Evolutionary conservation across 2,888 invertebrate species (phyloP), one percentile per base, ranked within the genome.

Genomic region (Coremacera marginata): DNA sequence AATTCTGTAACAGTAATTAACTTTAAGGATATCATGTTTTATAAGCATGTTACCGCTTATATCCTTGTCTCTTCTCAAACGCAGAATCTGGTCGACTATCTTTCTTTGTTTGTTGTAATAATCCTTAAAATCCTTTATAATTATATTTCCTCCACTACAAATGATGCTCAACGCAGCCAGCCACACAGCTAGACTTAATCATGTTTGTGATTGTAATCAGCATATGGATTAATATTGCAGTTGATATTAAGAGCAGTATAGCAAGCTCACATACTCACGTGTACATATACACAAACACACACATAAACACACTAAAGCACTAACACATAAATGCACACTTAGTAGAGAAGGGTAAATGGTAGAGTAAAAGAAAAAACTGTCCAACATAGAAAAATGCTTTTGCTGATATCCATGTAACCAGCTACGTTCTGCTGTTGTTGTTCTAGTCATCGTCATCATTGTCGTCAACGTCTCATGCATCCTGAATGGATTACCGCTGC

Each of bases 121-220:
- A 60, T 60, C 60, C 60, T 60, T 27, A 60, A 27, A 27, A 25
- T 60, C 60, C 27, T 60, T 60, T 60, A 60, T 60, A 60, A 60
- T 60, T 60, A 60, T 60, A 60, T 60, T 60, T 60, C 27, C 60
- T 60, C 27, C 22, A 27, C 22, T 27, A 11, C 11, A 44, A 44
- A 44, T 60, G 16, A 9, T 60, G 25, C 25, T 60, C 19, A 22
- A 5, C 25, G 25, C 27, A 14, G 25, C 16, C 60, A 22, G 8
- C 25, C 25, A 16, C 60, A 60, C 19, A 37, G 49, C 52, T 22
- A 25, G 27, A 62, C 34, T 37, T 77, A 25, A 52, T 14, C 51
- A 51, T 60, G 75, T 75, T 62, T 71, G 60, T 16, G 67, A 62
- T 73, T 63, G 72, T 73, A 73, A 73, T 73, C 72, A 62, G 49